A percentile compares a stretch with the other conserved stretches of the same genome.
These are phyloP conservation scores for Brachyopa scutellaris DNA, from an alignment of 2,888 invertebrate genomes.

Conservation along the genomic window DNA sequence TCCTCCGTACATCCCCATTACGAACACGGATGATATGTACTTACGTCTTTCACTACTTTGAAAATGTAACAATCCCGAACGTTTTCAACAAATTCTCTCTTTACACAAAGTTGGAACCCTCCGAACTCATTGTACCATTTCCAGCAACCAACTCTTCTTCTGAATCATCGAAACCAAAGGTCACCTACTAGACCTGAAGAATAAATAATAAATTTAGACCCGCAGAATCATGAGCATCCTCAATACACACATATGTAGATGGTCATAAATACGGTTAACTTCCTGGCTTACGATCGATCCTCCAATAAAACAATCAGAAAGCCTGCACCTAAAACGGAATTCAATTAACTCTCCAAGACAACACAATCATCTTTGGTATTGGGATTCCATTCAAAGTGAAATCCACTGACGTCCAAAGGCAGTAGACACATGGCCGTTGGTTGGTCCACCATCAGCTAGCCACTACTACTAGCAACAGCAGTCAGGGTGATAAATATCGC, in stretches of 20 bases:
- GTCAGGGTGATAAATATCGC: constrained; percentile 68
- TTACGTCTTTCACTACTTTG: too few relatives aligned
- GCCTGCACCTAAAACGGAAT: constrained; percentile 70
- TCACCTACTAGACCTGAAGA: constrained; percentile 38
- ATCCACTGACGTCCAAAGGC: constrained; percentile 43
- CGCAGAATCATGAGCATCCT: constrained; percentile 40
- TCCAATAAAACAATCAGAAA: constrained; percentile 67
- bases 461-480: not conserved
- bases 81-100: too few relatives aligned
- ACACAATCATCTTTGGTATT: constrained; percentile 66
- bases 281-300: constrained; percentile 64
- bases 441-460: not conserved
- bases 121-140: too few relatives aligned
- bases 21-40: too few relatives aligned
- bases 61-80: too few relatives aligned
- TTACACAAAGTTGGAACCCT: too few relatives aligned
- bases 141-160: too few relatives aligned
- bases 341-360: constrained; percentile 66
- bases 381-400: constrained; percentile 65
- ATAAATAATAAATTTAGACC: constrained; percentile 39
- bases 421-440: constrained; percentile 28
- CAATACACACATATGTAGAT: constrained; percentile 34
- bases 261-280: constrained; percentile 38
- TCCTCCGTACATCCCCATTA: too few relatives aligned
- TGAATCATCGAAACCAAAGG: constrained; percentile 40